Conservation (phyloP, 1,140 invertebrate species). For the Hyposmocoma kahamanoa region DNA sequence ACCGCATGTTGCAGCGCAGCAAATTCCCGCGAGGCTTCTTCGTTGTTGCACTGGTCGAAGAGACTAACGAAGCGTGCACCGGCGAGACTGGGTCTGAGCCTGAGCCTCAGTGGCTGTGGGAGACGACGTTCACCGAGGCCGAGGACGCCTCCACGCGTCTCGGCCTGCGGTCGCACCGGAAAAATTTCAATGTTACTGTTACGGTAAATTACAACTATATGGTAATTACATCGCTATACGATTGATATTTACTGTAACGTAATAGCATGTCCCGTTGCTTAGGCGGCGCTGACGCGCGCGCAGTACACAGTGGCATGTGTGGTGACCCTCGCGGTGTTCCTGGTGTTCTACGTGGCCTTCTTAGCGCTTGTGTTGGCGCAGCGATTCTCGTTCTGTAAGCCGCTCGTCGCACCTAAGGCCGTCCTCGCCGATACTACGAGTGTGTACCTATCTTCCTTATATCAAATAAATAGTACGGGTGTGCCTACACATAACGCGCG, state of each 20-base stretch:
- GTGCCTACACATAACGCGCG: not conserved
- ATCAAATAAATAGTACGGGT: not conserved
- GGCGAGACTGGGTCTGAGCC: conserved; percentile 10
- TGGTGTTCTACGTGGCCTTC: conserved; percentile 44
- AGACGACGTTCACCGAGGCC: conserved; percentile 21
- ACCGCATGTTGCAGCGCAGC: conserved; percentile 33
- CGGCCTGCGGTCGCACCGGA: conserved; percentile 2
- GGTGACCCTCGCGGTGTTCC: conserved; percentile 36
- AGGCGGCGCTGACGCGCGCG: conserved; percentile 36
- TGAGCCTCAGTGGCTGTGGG: conserved; percentile 37
- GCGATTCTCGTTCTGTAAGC: conserved; percentile 35
- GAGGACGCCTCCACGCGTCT: not conserved
- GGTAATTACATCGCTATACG: too few relatives aligned
- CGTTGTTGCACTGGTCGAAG: conserved; percentile 31
- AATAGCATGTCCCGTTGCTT: too few relatives aligned
- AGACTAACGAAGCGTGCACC: conserved; percentile 26
- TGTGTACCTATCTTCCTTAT: too few relatives aligned
- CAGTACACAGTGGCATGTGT: conserved; percentile 40
- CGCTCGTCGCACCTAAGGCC: conserved; percentile 30
- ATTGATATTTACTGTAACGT: too few relatives aligned
- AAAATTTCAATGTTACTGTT: too few relatives aligned
- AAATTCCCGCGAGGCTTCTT: conserved; percentile 44
- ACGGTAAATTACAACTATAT: too few relatives aligned
- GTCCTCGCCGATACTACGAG: conserved; percentile 28
- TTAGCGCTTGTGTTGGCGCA: conserved; percentile 42